Conservation (phyloP, 1,140 invertebrate species). For the fruit fly (Drosophila melanogaster) region DNA sequence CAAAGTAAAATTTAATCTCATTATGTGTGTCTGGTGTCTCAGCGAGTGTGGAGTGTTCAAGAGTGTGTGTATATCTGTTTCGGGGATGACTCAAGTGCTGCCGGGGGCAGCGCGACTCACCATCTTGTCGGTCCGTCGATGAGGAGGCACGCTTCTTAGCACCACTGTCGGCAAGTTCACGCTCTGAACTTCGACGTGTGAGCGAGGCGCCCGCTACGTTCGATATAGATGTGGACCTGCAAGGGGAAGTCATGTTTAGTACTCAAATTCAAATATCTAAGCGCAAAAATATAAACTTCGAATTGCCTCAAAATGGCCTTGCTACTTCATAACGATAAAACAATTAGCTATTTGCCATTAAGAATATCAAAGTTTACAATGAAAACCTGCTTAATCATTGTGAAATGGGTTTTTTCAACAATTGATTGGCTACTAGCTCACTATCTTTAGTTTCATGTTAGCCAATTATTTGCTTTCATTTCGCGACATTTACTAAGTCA, state of each 20-base stretch:
- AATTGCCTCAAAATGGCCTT: too few species aligned
- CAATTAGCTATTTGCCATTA: too few species aligned
- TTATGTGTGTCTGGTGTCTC: conserved; percentile 47
- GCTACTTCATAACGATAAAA: too few species aligned
- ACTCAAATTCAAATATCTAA: neutral
- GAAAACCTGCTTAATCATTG: neutral
- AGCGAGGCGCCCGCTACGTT: conserved; percentile 91
- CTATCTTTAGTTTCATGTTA: too few species aligned
- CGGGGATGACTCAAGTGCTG: conserved; percentile 6
- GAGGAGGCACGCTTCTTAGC: conserved; percentile 93
- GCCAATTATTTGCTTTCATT: too few species aligned
- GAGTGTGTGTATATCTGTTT: conserved; percentile 29
- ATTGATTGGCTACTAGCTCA: neutral
- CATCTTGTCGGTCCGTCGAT: conserved; percentile 90
- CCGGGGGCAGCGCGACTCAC: conserved; percentile 84
- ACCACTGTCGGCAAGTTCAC: conserved; percentile 91
- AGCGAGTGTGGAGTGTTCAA: conserved; percentile 37
- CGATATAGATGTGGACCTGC: conserved; percentile 93
- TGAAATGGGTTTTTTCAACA: neutral
- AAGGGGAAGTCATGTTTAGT: conserved; percentile 38
- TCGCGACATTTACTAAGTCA: too few species aligned
- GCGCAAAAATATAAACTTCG: too few species aligned
- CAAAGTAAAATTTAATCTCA: conserved; percentile 75
- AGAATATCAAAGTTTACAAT: too few species aligned
- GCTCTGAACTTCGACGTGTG: conserved; percentile 92